Percentiles rank a stretch among this genome's conserved stretches.
Conservation (phyloP, 2,113 vertebrate species). For the Chaetorhynchus papuensis region DNA sequence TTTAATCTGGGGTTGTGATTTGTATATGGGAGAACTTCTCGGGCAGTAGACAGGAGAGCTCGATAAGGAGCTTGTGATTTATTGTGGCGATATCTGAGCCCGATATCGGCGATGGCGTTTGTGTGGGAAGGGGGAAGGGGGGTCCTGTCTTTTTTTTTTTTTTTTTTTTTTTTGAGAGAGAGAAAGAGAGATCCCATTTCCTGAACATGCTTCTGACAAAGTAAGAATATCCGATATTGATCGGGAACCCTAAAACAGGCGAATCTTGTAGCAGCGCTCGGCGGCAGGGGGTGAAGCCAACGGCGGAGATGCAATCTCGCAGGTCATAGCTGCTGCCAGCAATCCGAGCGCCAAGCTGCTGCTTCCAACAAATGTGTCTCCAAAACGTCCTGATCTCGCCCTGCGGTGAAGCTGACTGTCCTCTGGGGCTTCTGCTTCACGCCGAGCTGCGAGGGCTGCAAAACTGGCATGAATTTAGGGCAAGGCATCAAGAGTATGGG, state of each 20-base stretch:
- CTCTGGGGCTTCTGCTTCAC: background rate
- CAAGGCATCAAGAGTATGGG: background rate
- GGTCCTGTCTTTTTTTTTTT: background rate
- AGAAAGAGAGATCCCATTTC: constrained; percentile 40
- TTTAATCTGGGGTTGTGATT: constrained; percentile 13
- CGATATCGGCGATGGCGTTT: background rate
- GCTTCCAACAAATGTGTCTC: constrained; percentile 51
- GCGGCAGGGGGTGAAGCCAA: constrained; percentile 38
- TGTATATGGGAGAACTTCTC: constrained; percentile 36
- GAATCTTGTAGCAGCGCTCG: background rate
- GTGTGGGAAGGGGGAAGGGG: background rate
- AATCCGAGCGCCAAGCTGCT: constrained; percentile 37
- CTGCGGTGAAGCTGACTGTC: background rate
- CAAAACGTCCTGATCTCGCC: constrained; percentile 40
- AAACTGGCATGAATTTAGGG: background rate
- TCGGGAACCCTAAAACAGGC: constrained; percentile 17
- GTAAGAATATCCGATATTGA: constrained; percentile 16
- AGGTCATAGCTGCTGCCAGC: constrained; percentile 65
- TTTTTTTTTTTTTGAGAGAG: background rate
- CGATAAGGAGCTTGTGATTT: constrained; percentile 19
- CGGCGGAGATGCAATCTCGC: constrained; percentile 53
- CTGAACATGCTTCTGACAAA: constrained; percentile 14
- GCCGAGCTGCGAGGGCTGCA: background rate
- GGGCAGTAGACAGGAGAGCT: background rate
- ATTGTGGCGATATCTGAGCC: constrained; percentile 1